Evolutionary conservation across 2,113 vertebrate genomes (phyloP), one percentile per base, ranked within the genome.

Genomic region (Synchiropus splendidus): DNA sequence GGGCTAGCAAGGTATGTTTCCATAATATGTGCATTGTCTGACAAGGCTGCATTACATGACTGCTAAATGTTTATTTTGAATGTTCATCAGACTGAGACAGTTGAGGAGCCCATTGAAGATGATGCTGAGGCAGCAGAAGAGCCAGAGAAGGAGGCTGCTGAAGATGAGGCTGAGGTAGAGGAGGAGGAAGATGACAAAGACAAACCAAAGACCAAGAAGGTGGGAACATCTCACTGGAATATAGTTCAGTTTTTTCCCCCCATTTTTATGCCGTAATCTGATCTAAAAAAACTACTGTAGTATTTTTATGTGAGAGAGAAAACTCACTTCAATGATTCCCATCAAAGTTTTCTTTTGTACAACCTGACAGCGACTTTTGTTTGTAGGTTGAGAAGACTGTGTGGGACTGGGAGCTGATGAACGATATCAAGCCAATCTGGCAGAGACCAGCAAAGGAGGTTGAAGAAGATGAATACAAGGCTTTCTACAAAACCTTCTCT

Each of bases 381-480:
- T 2, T 60, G 2, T 54, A 99, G 94, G 94, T 99, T 61, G 92
- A 96, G 69, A 99, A 99, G 83, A 99, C 95, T 2, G 91, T 98
- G 46, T 99, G 95, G 95, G 94, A 99, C 32, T 99, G 95, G 95
- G 94, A 96, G 54, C 89, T 99, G 39, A 97, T 99, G 94, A 99
- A 99, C 62, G 94, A 99, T 39, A 98, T 98, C 63, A 99, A 99
- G 77, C 95, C 95, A 4, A 96, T 99, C 78, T 99, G 95, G 95
- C 92, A 96, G 81, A 90, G 95, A 61, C 90, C 86, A 9, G 88
- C 91, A 6, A 99, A 91, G 66, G 95, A 99, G 72, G 92, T 99
- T 18, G 94, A 97, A 68, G 94, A 98, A 6, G 90, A 97, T 14
- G 95, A 99, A 61, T 99, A 99, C 74, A 94, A 82, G 51, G 94